A percentile compares a stretch with the other conserved stretches of the same genome.
These are phyloP conservation scores for Zaprionus inermis DNA, from an alignment of 1,140 invertebrate genomes.

Conservation along the genomic window DNA sequence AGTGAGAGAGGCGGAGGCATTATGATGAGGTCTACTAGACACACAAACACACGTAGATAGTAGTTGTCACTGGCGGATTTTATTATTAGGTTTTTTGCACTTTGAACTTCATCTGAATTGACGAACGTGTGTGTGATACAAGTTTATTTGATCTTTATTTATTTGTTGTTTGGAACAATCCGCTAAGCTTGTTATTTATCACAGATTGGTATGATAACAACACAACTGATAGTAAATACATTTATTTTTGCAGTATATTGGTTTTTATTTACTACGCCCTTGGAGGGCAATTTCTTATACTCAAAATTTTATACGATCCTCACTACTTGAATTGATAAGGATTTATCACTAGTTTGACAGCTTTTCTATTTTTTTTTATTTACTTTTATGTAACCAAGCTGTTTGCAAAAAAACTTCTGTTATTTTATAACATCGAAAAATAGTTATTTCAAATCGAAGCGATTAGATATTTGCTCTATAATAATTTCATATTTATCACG, in stretches of 20 bases:
- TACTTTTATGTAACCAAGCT: neutral
- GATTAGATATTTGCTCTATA: constrained; percentile 38
- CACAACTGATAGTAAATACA: constrained; percentile 1
- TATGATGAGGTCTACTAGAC: neutral
- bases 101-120: constrained; percentile 30
- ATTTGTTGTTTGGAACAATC: constrained; percentile 1
- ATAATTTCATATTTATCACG: constrained; percentile 21
- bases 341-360: constrained; percentile 15
- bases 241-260: neutral
- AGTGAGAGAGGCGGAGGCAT: no score
- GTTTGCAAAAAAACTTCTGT: neutral
- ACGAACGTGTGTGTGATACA: neutral
- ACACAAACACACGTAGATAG: neutral
- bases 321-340: constrained; percentile 9
- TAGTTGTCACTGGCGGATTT: constrained; percentile 9
- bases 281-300: constrained; percentile 7
- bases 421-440: constrained; percentile 29
- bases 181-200: neutral
- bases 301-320: neutral
- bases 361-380: neutral
- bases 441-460: constrained; percentile 29
- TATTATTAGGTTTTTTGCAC: constrained; percentile 31
- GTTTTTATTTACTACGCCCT: constrained; percentile 1
- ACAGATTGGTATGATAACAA: neutral
- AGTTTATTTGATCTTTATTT: neutral